These are phyloP conservation scores for Puma concolor DNA, from an alignment of 2,113 vertebrate genomes.

Conservation along the genomic window DNA sequence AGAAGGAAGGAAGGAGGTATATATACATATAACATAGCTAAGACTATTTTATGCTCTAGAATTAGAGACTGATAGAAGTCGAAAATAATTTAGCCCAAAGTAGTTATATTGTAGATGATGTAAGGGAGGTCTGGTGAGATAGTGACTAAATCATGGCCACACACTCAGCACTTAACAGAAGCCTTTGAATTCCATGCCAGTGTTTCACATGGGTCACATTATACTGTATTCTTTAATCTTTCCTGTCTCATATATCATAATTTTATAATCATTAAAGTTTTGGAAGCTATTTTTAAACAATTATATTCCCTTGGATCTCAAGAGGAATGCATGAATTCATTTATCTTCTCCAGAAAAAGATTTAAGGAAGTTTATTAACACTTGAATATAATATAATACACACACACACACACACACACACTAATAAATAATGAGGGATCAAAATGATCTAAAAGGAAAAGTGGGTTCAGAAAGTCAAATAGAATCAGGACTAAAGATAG, in stretches of 20 bases:
- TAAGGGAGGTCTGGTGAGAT: neutral
- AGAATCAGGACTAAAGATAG: neutral
- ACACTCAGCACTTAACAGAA: neutral
- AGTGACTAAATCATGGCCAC: neutral
- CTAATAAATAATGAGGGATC: neutral
- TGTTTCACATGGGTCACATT: neutral
- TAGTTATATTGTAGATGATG: neutral
- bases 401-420: neutral
- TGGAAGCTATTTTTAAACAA: slow-evolving; percentile 21
- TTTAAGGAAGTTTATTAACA: neutral
- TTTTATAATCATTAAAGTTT: neutral
- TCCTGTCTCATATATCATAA: neutral
- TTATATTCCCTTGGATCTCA: neutral
- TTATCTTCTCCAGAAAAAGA: slow-evolving; percentile 25
- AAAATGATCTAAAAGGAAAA: neutral
- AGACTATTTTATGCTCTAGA: neutral
- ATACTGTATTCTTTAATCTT: neutral
- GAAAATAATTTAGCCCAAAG: neutral
- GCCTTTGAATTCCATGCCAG: neutral
- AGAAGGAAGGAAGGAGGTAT: neutral
- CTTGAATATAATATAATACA: neutral
- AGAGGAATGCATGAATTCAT: neutral
- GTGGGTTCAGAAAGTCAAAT: neutral
- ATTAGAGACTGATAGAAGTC: neutral
- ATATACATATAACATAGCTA: neutral